Base-by-base conservation (phyloP, 2,113 vertebrate species). In the Fulmarus glacialis region DNA sequence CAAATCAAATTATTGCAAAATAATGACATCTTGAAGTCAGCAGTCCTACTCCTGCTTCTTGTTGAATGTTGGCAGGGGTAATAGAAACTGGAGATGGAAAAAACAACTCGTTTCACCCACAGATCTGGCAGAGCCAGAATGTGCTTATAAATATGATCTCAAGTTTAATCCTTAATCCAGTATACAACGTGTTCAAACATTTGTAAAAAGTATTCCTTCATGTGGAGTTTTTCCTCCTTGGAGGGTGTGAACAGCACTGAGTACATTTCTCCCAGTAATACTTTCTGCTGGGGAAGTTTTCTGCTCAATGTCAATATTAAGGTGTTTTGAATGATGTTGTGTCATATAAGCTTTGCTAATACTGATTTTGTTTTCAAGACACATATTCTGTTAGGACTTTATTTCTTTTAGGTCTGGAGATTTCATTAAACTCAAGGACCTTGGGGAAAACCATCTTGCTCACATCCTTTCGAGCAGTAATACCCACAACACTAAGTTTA, bases 1-100 rank as follows among this genome's bases (percentile, higher is more conserved):
- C 78, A 92, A 89, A 96, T 87, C 63, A 36, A 82, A 90, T 95
- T 91, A 80, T 52, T 95, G 55, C 90, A 95, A 89, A 97, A 80
- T 89, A 90, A 95, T 73, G 67, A 68, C 45, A 50, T 84, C 82
- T 79, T 30, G 6, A 84, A 93, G 42, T 63, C 71, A 42, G 53
- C 79, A 89, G 84, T 40, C 62, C 66, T 38, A 20, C 40, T 95
- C 7, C 92, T 95, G 72, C 87, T 91, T 91, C 74, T 80, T 2
- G 5, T 55, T 91, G 67, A 64, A 58, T 38, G n/a, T 74, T 96
- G 90, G 75, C 92, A 94, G 52, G 80, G 15, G 48, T 85, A 78
- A 64, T 38, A 87, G 87, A 94, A 94, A 80, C 74, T 59, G 42
- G 67, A 81, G 43, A 50, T 47, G 67, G 82, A 53, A 91, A 92